Base-by-base conservation (phyloP, 2,113 vertebrate species). In the Misgurnus mizolepis region DNA sequence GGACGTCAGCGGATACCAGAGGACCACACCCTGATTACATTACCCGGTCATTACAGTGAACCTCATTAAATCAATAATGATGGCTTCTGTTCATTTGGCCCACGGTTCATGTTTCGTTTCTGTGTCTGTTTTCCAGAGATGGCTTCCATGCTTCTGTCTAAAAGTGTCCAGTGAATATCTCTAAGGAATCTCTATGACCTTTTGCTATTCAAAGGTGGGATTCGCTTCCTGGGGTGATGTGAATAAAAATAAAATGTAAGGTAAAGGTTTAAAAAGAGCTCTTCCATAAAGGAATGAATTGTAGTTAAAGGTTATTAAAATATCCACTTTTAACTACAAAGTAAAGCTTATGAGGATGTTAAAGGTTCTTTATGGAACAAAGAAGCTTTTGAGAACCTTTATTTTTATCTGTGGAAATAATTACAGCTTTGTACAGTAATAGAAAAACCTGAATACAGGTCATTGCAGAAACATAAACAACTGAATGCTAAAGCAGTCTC, bases 1-100 rank as follows among this genome's bases (percentile, higher is more conserved):
- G 58, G 58, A 75, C 5, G 12, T 22, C 49, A 75, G 58, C 6
- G 17, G 53, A 68, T 50, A 39, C 50, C 55, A 67, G 72, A 76
- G 71, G 80, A 72, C 67, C 79, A 81, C 40, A 50, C 61, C 72
- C 80, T 76, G 80, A 82, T 80, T 71, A 49, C 72, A 80, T 85
- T 76, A 85, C 45, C 80, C 67, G 14, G 27, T 81, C 70, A 72
- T 85, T 79, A 82, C 11, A 73, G 76, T 18, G 41, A 78, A 67
- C 79, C 58, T 85, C 80, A 76, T 80, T 81, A 74, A 67, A 72
- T 67, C 47, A 58, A 53, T 65, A 39, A 76, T 69, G 80, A 70
- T 40, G 70, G 67, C 58, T 72, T 64, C 80, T 79, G 83, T 66
- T 72, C 71, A 82, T 76, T 78, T 81, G 64, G 55, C 58, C 61